Conservation (phyloP, 1,140 invertebrate genomes). For the Rhyzopertha dominica region DNA sequence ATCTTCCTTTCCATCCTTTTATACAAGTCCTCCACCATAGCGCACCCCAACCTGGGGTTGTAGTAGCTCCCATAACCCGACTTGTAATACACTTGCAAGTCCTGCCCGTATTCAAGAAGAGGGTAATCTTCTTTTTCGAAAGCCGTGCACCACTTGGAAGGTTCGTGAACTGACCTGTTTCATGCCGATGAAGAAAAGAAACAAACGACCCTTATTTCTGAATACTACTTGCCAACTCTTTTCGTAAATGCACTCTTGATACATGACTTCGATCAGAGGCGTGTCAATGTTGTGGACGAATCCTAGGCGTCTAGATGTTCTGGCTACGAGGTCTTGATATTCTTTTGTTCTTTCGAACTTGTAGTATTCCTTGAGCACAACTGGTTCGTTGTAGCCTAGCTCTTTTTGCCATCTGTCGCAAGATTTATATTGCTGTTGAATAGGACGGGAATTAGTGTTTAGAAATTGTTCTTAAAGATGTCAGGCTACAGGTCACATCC, state of each 20-base stretch:
- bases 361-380: no score
- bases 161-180: conserved; percentile 50
- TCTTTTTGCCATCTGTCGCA: no score
- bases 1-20: conserved; percentile 57
- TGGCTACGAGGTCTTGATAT: conserved; percentile 50
- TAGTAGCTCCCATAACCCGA: conserved; percentile 68
- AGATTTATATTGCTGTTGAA: no score
- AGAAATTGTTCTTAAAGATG: no score
- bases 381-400: no score
- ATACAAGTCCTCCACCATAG: conserved; percentile 68
- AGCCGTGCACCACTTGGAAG: conserved; percentile 70
- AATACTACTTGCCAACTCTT: conserved; percentile 64
- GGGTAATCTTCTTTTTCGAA: conserved; percentile 66
- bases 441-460: no score
- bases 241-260: conserved; percentile 70
- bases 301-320: conserved; percentile 54
- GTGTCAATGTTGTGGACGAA: conserved; percentile 52
- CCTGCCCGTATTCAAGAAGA: conserved; percentile 72
- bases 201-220: no score
- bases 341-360: conserved; percentile 56
- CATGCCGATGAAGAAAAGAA: no score
- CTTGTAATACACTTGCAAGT: conserved; percentile 73
- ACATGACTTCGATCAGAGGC: conserved; percentile 52
- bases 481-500: no score
- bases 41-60: conserved; percentile 66